Evolutionary conservation across 2,797 vertebrate species (phyloP), one percentile per base, ranked within the genome.

Genomic region (Microctenopoma lineatum): DNA sequence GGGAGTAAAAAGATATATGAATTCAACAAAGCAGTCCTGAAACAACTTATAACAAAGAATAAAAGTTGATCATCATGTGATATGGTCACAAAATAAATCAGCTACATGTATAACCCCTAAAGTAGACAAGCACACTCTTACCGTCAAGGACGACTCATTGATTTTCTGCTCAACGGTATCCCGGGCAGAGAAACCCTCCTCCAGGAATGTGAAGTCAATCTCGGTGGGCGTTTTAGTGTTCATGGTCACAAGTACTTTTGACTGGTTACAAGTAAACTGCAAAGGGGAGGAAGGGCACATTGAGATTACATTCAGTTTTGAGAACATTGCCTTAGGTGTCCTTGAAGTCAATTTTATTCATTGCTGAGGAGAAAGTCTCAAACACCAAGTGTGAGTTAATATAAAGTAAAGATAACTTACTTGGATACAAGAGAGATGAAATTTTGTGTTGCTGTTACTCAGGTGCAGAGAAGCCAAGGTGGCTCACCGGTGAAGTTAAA

Each of bases 131-230:
- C 47, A 53, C 45, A 29, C 3, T 0, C 95, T 95, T 87, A 99
- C 98, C 0, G 97, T 96, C 79, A 91, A 89, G 36, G 94, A 97
- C 15, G 95, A 95, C 92, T 98, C 97, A 48, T 97, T 98, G 84
- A 99, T 97, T 89, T 96, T 98, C 90, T 98, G 96, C 82, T 98
- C 96, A 77, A 98, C 92, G 53, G 96, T 95, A 81, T 99, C 97
- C 77, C 96, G 94, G 77, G 97, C 97, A 87, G 94, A 94, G 83
- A 99, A 99, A 42, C 97, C 98, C 89, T 99, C 98, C 7, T 99
- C 96, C 27, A 99, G 94, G 88, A 98, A 96, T 67, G 94, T 90
- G 85, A 97, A 94, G 61, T 96, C 96, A 88, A 96, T 92, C 68
- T 96, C 95, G 41, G 92, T 91, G 66, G 88, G 84, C 75, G 75